Evolutionary conservation across 2,888 invertebrate species (phyloP).

Genomic region (Drosophila maculinotata): DNA sequence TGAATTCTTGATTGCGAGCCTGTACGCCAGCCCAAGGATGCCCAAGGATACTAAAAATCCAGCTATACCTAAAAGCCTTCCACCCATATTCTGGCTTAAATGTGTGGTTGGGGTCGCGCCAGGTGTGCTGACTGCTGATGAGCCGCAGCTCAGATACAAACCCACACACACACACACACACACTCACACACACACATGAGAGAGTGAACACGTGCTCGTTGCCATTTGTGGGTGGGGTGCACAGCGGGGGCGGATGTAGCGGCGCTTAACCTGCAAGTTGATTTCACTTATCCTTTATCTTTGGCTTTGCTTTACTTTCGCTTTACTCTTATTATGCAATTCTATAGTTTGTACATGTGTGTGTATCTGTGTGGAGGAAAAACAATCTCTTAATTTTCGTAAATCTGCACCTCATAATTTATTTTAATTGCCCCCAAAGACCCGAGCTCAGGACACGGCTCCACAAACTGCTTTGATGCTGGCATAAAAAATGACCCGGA

Average conservation of each 20-base stretch:
- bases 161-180: conserved; percentile 15
- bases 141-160: conserved; percentile 36
- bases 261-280: conserved; percentile 76
- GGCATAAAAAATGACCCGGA: conserved; percentile 69
- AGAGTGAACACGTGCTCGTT: conserved; percentile 58
- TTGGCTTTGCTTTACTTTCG: conserved; percentile 32
- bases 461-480: conserved; percentile 42
- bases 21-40: conserved; percentile 25
- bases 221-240: conserved; percentile 16
- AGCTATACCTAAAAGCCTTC: conserved; percentile 35
- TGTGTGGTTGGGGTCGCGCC: conserved; percentile 42
- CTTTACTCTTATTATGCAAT: conserved; percentile 46
- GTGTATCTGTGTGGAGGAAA: conserved; percentile 40
- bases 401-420: conserved; percentile 84
- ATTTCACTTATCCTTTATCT: conserved; percentile 78
- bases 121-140: conserved; percentile 77
- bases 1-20: conserved; percentile 76
- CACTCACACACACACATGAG: conserved; percentile 7
- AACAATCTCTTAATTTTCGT: conserved; percentile 81
- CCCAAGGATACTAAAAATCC: conserved; percentile 51
- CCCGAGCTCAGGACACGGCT: conserved; percentile 49
- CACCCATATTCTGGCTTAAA: conserved; percentile 36
- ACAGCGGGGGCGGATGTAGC: conserved; percentile 31
- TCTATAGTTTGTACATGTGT: conserved; percentile 9
- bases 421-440: conserved; percentile 82